Base-by-base conservation (phyloP, 2,888 invertebrate genomes). In the Glomeris marginata region DNA sequence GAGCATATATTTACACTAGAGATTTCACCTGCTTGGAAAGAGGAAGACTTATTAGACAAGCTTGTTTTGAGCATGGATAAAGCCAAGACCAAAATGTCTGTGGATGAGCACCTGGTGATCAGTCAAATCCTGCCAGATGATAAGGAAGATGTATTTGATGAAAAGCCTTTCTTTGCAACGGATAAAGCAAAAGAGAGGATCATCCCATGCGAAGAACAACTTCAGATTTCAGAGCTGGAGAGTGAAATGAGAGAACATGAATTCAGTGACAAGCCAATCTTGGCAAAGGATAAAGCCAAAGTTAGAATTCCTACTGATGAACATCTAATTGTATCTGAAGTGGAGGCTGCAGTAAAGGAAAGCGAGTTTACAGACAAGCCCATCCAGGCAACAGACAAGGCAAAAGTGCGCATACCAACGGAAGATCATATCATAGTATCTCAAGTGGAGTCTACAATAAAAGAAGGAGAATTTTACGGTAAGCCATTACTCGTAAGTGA, bases 91-190 rank as follows among this genome's bases (percentile, higher is more conserved):
- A 28, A 28, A 28, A 5, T 28, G 3, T 28, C 28, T 28, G 8
- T 8, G 28, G 28, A 28, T 5, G 28, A 28, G 28, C 28, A 28
- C 28, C 28, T 28, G 28, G 28, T 28, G 28, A 28, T 28, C 28
- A 28, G 28, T 28, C 28, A 28, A 28, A 28, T 28, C 28, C 28
- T 28, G 3, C 28, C 28, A 28, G 65, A 65, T 37, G 68, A 69
- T 55, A 65, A 63, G 54, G 64, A 66, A 52, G 57, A 56, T 50
- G 51, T 55, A 4, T 56, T 67, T 3, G 21, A 53, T 22, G 22
- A 18, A 28, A 43, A 38, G n/a, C 38, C 20, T 13, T 34, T 42
- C 18, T 37, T 43, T 15, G 18, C 16, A 28, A 33, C 42, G n/a
- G 44, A 47, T 28, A 28, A 28, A 28, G 28, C 28, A 28, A 52